Percentiles rank a stretch among this genome's conserved stretches.
phyloP scores from a whole-genome alignment of 2,888 invertebrate species.

The Gymnocheta viridis region DNA sequence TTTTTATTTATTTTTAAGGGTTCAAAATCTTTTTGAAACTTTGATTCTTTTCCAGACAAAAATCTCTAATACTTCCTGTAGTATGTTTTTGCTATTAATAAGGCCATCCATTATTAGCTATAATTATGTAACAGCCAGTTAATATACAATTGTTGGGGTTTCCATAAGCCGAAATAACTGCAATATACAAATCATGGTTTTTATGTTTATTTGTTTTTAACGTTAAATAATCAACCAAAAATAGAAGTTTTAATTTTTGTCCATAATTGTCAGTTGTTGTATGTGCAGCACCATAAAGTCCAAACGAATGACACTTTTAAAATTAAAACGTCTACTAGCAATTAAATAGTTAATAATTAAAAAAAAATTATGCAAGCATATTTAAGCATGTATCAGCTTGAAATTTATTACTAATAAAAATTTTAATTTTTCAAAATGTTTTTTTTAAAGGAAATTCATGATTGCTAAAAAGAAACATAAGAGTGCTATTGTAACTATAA shows the following conservation, averaged over 20 bases:
- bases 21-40: no score
- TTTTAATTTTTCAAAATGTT: no score
- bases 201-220: not conserved
- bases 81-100: no score
- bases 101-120: no score
- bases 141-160: not conserved
- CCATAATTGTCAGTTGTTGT: not conserved
- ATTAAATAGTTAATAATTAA: not conserved
- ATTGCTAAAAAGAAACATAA: no score
- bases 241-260: constrained; percentile 43
- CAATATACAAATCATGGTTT: no score
- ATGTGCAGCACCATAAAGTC: not conserved
- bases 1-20: no score
- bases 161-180: not conserved
- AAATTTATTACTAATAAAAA: no score
- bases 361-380: not conserved
- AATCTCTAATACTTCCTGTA: not conserved
- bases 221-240: constrained; percentile 58
- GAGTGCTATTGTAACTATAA: no score
- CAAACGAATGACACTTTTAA: not conserved
- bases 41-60: no score
- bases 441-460: no score
- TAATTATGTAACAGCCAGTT: not conserved
- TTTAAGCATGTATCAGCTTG: no score
- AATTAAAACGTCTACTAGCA: not conserved